These are phyloP conservation scores for Danio kyathit DNA, from an alignment of 2,797 vertebrate genomes.

Conservation along the genomic window DNA sequence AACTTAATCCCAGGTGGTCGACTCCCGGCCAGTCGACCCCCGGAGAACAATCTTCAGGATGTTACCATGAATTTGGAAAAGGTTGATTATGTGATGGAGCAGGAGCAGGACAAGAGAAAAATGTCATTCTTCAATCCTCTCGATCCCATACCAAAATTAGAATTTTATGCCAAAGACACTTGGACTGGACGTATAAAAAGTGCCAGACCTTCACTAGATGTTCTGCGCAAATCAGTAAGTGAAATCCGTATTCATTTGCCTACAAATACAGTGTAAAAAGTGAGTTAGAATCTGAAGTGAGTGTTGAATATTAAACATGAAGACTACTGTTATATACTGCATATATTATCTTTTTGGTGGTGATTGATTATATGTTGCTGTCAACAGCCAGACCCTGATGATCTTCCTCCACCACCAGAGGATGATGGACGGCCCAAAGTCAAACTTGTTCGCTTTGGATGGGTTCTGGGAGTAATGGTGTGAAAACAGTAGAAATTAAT, in stretches of 20 bases:
- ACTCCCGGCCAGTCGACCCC: too few relatives aligned
- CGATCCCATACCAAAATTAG: neutral
- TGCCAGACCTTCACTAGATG: slow-evolving; percentile 24
- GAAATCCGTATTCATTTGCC: too few relatives aligned
- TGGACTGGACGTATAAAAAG: neutral
- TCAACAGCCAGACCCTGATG: neutral
- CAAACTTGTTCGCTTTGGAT: slow-evolving; percentile 74
- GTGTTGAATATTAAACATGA: neutral
- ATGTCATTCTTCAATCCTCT: neutral
- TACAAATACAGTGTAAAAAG: too few relatives aligned
- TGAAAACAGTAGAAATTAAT: slow-evolving; percentile 13
- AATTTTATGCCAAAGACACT: slow-evolving; percentile 37
- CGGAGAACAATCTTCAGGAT: neutral
- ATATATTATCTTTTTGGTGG: too few relatives aligned
- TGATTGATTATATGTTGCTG: neutral
- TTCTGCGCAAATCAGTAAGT: slow-evolving; percentile 35
- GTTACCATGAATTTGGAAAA: slow-evolving; percentile 18
- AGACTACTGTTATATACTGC: neutral
- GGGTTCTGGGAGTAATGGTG: slow-evolving; percentile 80
- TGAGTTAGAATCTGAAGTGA: neutral
- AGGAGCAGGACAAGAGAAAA: neutral
- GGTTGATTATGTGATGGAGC: neutral
- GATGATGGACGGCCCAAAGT: neutral
- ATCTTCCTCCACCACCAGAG: neutral
- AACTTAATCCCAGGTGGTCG: neutral